Evolutionary conservation across 2,113 vertebrate species (phyloP).

Genomic region (Corynorhinus townsendii): DNA sequence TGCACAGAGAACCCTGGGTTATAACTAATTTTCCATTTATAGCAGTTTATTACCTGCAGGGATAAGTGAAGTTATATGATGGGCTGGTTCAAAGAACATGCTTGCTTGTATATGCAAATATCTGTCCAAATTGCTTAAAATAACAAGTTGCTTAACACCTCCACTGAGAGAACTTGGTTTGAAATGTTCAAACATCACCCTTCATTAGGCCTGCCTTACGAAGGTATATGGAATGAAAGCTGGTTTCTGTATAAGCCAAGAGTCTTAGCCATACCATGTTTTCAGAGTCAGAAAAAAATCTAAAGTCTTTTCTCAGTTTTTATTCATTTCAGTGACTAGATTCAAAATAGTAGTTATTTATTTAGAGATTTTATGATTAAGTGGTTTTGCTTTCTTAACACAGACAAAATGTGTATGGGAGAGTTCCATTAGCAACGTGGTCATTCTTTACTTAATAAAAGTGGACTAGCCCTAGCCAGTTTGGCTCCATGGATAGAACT

Average conservation of each 20-base stretch:
- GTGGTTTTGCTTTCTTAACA: neutral
- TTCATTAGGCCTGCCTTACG: neutral
- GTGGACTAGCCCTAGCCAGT: too few relatives aligned
- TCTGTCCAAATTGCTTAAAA: slow-evolving; percentile 58
- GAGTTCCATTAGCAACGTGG: neutral
- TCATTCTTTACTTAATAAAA: neutral
- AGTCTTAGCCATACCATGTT: neutral
- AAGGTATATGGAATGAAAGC: neutral
- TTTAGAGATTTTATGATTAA: neutral
- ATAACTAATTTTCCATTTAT: slow-evolving; percentile 28
- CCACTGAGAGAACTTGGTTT: slow-evolving; percentile 23
- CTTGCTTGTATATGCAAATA: slow-evolving; percentile 62
- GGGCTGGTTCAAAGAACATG: slow-evolving; percentile 34
- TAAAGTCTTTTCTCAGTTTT: neutral
- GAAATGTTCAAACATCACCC: neutral
- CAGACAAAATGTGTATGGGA: neutral
- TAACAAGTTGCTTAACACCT: slow-evolving; percentile 60
- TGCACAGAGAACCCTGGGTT: slow-evolving; percentile 24
- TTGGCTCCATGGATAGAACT: too few relatives aligned
- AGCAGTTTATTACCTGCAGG: slow-evolving; percentile 53
- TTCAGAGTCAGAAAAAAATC: neutral
- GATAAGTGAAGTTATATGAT: slow-evolving; percentile 56
- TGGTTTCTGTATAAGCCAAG: neutral
- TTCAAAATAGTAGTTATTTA: neutral
- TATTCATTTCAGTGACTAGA: neutral